Evolutionary conservation across 1,140 invertebrate genomes (phyloP).

Genomic region (Drosophila arawakana): DNA sequence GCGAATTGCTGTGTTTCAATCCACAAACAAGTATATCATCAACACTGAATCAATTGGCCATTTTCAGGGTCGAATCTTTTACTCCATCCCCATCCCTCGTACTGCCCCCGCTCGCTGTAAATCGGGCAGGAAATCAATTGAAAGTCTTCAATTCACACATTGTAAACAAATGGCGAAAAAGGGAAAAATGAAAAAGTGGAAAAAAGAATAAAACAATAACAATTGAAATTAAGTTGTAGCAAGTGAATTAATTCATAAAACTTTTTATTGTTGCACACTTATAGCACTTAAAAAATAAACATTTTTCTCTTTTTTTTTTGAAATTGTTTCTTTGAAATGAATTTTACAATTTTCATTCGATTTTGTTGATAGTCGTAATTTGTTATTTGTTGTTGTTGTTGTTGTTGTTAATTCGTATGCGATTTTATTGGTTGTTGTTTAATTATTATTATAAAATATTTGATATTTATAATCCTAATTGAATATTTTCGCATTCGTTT

Average conservation of each 20-base stretch:
- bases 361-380: constrained; percentile 15
- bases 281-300: constrained; percentile 60
- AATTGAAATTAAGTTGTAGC: constrained; percentile 35
- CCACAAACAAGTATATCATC: constrained; percentile 1
- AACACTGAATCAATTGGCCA: not conserved
- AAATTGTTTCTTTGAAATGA: constrained; percentile 4
- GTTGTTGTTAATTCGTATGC: constrained; percentile 31
- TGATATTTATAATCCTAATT: constrained; percentile 38
- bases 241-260: constrained; percentile 57
- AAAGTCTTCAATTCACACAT: constrained; percentile 32
- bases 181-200: constrained; percentile 2
- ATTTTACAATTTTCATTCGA: constrained; percentile 12
- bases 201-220: constrained; percentile 4
- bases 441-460: constrained; percentile 38
- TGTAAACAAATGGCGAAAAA: constrained; percentile 21
- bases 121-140: constrained; percentile 28
- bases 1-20: not conserved
- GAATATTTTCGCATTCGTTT: constrained; percentile 36
- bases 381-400: constrained; percentile 4
- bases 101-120: not conserved
- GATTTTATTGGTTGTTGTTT: constrained; percentile 15
- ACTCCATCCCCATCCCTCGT: not conserved
- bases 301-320: constrained; percentile 42
- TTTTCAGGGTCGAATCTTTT: constrained; percentile 26
- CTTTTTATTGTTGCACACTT: constrained; percentile 64